Base-by-base conservation (phyloP, 1,140 invertebrate genomes). In the Drosophila sulfurigaster region DNA sequence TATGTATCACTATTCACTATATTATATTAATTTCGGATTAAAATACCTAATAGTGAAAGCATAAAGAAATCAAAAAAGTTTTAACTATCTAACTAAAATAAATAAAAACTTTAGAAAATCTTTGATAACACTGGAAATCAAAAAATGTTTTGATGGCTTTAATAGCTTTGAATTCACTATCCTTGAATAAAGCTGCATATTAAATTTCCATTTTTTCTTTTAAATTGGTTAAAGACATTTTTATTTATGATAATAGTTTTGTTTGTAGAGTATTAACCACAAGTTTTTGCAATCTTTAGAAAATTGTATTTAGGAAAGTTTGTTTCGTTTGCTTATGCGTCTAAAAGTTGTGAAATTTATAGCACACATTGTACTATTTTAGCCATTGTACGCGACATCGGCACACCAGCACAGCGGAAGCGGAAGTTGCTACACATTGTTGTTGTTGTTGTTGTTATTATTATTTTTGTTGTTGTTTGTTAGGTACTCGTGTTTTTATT, bases 401-500 rank as follows among this genome's bases (percentile, higher is more conserved):
- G 57, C 75, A 71, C 75, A 75, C 56, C 51, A 32, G 52, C 57
- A 54, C 41, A 66, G 60, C 78, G 78, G 79, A 81, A 81, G 30
- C 79, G 79, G 79, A 81, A 81, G 78, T 81, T 78, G 70, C 63
- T 67, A 78, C 70, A 78, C 69, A 78, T 78, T 81, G 32, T 76
- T 76, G 68, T 68, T 79, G 77, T 71, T 56, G 54, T 48, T 73
- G 45, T 51, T 73, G 64, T 80, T 81, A 65, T 58, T 79, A n/a
- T 38, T 73, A 38, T 59, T 64, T 35, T 57, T 56, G 38, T 51
- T 63, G 41, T 58, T 69, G 62, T 66, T 81, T 82, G 78, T 67
- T 78, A 76, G 78, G 78, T 76, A 69, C 70, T 82, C 75, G 70
- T 80, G 74, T 69, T 82, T 82, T 80, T 77, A 77, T 82, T 77